phyloP scores from a whole-genome alignment of 2,797 vertebrate genomes.

The Rhinichthys osculus region DNA sequence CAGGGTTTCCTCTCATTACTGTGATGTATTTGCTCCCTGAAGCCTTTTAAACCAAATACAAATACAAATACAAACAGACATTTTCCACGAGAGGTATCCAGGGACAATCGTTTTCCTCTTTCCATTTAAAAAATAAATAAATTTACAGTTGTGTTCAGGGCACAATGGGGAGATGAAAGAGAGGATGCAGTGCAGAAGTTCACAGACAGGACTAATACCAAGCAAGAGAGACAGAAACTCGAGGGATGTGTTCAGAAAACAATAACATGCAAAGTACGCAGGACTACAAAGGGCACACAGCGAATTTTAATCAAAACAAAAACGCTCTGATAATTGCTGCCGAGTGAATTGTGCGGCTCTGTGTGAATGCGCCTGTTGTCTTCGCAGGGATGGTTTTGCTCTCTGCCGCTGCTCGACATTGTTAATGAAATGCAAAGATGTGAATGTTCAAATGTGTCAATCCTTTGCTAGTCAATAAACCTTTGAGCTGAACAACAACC shows the following conservation, averaged over 20 bases:
- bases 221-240: constrained; percentile 40
- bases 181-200: constrained; percentile 27
- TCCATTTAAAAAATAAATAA: neutral
- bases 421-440: constrained; percentile 47
- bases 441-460: constrained; percentile 34
- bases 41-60: neutral
- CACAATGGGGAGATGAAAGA: constrained; percentile 20
- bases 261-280: constrained; percentile 37
- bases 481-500: constrained; percentile 44
- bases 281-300: constrained; percentile 36
- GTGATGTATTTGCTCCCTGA: neutral
- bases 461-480: constrained; percentile 40
- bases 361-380: constrained; percentile 20
- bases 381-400: constrained; percentile 27
- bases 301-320: constrained; percentile 47
- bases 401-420: constrained; percentile 14
- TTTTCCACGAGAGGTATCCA: constrained; percentile 33
- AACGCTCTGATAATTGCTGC: constrained; percentile 41
- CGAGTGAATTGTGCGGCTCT: constrained; percentile 41
- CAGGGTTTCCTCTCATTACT: neutral
- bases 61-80: constrained; percentile 30
- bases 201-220: constrained; percentile 29
- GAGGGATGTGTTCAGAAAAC: constrained; percentile 42
- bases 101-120: constrained; percentile 10
- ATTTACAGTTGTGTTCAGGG: constrained; percentile 27